Base-by-base conservation (phyloP, 2,888 invertebrate genomes). In the Alviniconcha strummeri region DNA sequence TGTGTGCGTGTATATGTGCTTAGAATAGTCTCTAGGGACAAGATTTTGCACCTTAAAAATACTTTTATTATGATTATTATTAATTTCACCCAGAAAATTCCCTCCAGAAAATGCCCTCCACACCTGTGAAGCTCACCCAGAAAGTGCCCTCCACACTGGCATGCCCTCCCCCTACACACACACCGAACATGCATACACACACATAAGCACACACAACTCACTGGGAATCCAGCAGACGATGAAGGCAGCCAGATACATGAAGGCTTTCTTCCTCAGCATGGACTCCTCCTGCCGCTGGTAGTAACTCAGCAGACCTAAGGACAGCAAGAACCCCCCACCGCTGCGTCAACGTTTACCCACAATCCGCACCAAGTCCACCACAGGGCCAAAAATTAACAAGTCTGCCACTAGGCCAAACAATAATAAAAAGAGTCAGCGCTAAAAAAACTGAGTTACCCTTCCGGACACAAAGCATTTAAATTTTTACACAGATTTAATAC, bases 201-300 rank as follows among this genome's bases (percentile, higher is more conserved):
- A 60, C 8, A 11, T 60, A 60, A 11, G 60, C 60, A 60, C 60
- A 60, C 60, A 17, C 19, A 71, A 19, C 71, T 71, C 17, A 71
- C n/a, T 17, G n/a, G 71, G 71, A 71, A 71, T 17, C 17, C 19
- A n/a, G 71, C 71, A 17, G n/a, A 71, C 19, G 71, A 71, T 19
- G 71, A 19, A 71, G n/a, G 19, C n/a, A 9, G 71, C 5, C 17
- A 6, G 71, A 71, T 71, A 71, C 19, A n/a, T 17, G 71, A 71
- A 19, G 8, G 17, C 71, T 71, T 71, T 7, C n/a, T 71, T 71
- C 19, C 71, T n/a, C 15, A 71, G 77, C 4, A 76, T 82, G 8
- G 19, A 56, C 60, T 87, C 86, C 74, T 87, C 88, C 69, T 85
- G 85, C 13, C 85, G 81, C 83, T 88, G 87, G 56, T 87, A 5